A percentile compares a stretch with the other conserved stretches of the same genome.
Conservation (phyloP, 2,888 invertebrate genomes). For the Melieria omissa region DNA sequence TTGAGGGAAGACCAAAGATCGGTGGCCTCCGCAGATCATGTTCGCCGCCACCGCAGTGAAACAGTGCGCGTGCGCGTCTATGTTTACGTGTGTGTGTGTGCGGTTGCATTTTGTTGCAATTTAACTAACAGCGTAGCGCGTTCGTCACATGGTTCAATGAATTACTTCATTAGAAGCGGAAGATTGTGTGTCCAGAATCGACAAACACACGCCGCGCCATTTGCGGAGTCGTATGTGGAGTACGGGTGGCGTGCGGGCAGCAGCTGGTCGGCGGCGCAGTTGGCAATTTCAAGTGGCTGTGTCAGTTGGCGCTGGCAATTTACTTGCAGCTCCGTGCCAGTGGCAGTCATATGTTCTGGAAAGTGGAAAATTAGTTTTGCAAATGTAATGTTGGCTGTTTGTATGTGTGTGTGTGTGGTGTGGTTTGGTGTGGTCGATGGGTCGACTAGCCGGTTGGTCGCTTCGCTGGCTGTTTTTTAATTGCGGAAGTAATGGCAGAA, state of each 20-base stretch:
- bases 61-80: neutral
- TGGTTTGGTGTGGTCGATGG: too few relatives aligned
- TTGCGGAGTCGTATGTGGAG: neutral
- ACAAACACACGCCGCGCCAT: neutral
- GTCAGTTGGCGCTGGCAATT: slow-evolving; percentile 10
- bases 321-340: neutral
- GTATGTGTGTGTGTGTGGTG: too few relatives aligned
- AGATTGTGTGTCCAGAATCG: slow-evolving; percentile 22
- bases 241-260: neutral
- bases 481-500: slow-evolving; percentile 59
- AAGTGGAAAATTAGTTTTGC: slow-evolving; percentile 47
- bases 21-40: neutral
- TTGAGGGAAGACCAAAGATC: neutral
- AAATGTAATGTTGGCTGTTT: too few relatives aligned
- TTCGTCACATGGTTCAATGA: slow-evolving; percentile 60
- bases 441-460: too few relatives aligned
- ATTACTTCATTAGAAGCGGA: slow-evolving; percentile 61
- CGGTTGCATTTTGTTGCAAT: slow-evolving; percentile 3
- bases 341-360: slow-evolving; percentile 25
- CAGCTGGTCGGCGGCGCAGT: neutral
- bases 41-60: neutral
- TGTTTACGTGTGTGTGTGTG: neutral
- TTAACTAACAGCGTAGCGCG: slow-evolving; percentile 34
- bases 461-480: slow-evolving; percentile 41
- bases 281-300: slow-evolving; percentile 30